Evolutionary conservation across 1,140 invertebrate species (phyloP).

Genomic region (Anastrepha ludens): DNA sequence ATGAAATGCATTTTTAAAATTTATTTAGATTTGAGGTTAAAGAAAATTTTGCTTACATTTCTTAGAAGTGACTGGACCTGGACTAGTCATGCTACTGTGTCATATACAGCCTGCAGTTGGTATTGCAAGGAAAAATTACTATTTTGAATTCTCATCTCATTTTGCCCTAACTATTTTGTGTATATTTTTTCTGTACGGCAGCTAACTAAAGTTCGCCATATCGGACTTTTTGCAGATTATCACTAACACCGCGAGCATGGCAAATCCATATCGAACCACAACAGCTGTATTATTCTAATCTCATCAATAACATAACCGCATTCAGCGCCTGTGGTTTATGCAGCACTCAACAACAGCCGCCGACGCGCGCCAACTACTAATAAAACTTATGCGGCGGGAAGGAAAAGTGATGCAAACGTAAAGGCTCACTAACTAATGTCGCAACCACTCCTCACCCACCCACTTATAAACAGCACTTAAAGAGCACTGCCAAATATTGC

Average conservation of each 20-base stretch:
- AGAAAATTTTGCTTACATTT: too few relatives aligned
- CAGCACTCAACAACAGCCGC: slow-evolving; percentile 24
- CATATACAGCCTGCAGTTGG: too few relatives aligned
- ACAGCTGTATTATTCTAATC: slow-evolving; percentile 12
- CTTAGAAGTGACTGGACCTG: too few relatives aligned
- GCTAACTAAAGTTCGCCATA: too few relatives aligned
- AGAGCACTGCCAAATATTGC: background rate
- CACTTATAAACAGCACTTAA: background rate
- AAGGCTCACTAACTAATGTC: background rate
- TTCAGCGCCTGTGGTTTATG: slow-evolving; percentile 41
- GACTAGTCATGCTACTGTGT: too few relatives aligned
- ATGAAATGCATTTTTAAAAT: too few relatives aligned
- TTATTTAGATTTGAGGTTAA: too few relatives aligned
- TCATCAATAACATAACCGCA: slow-evolving; percentile 41
- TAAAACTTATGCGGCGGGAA: background rate
- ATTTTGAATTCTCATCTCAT: too few relatives aligned
- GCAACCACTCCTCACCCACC: background rate
- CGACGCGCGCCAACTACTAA: background rate
- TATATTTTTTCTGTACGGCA: too few relatives aligned
- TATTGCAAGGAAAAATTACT: too few relatives aligned
- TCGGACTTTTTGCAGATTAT: too few relatives aligned
- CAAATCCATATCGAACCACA: background rate
- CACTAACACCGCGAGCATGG: background rate
- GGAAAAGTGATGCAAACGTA: background rate
- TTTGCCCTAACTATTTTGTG: too few relatives aligned